These are phyloP conservation scores for Botia kubotai DNA, from an alignment of 2,797 vertebrate genomes.

Conservation along the genomic window DNA sequence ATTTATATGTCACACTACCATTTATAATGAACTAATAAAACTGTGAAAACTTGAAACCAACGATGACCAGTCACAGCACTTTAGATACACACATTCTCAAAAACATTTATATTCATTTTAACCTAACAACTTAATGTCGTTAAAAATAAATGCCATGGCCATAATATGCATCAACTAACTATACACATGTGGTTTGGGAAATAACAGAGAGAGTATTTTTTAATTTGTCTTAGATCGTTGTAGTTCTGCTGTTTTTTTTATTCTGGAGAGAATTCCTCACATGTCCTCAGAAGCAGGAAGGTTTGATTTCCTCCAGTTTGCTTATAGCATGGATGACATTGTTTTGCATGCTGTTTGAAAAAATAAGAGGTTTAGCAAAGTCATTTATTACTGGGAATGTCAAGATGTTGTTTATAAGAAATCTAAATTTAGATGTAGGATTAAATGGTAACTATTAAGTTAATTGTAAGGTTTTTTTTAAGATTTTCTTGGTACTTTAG, in stretches of 20 bases:
- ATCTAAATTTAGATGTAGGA: not conserved
- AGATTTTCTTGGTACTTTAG: not conserved
- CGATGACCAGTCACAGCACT: too few relatives aligned
- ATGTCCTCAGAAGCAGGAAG: constrained; percentile 19
- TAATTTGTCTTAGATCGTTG: constrained; percentile 3
- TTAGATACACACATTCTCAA: too few relatives aligned
- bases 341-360: constrained; percentile 1
- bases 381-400: constrained; percentile 26
- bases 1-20: too few relatives aligned
- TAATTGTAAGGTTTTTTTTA: not conserved
- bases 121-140: too few relatives aligned
- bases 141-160: too few relatives aligned
- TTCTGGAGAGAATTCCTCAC: not conserved
- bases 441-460: not conserved
- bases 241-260: constrained; percentile 3
- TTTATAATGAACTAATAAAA: too few relatives aligned
- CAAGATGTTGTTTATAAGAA: not conserved
- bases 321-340: not conserved
- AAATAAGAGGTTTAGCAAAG: constrained; percentile 22
- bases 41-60: too few relatives aligned
- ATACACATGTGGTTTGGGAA: too few relatives aligned
- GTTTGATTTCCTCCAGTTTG: constrained; percentile 9
- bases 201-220: not conserved
- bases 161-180: too few relatives aligned
- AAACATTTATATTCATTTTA: too few relatives aligned